Evolutionary conservation across 2,888 invertebrate species (phyloP).

Genomic region (Rhorus exstirpatorius): DNA sequence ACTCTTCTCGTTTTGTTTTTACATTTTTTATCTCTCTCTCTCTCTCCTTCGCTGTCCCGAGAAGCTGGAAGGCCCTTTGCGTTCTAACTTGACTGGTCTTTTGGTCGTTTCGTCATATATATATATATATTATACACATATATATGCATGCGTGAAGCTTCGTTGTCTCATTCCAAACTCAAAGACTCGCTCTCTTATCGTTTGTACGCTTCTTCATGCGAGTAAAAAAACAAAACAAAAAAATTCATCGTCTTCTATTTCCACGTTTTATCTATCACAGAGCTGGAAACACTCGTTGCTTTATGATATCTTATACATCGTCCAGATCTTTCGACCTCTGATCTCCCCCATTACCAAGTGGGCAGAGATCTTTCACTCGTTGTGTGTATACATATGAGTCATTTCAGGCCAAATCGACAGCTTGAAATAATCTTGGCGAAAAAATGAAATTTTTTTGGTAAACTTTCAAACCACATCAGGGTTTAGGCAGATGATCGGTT

Average conservation of each 20-base stretch:
- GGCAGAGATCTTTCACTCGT: background rate
- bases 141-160: constrained; percentile 10
- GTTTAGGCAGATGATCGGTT: too few relatives aligned
- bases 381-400: background rate
- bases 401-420: too few relatives aligned
- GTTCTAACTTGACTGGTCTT: constrained; percentile 20
- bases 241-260: background rate
- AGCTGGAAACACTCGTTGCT: constrained; percentile 29
- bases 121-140: constrained; percentile 11
- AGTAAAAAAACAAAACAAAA: background rate
- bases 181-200: constrained; percentile 24
- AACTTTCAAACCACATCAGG: too few relatives aligned
- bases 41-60: background rate
- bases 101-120: constrained; percentile 22
- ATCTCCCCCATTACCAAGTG: background rate
- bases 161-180: constrained; percentile 26
- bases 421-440: too few relatives aligned
- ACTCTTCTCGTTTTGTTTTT: constrained; percentile 1
- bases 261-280: constrained; percentile 21
- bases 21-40: constrained; percentile 9
- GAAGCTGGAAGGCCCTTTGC: constrained; percentile 41
- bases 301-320: constrained; percentile 16
- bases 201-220: background rate
- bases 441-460: too few relatives aligned
- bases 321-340: constrained; percentile 25